Percentiles rank a stretch among this genome's conserved stretches.
Evolutionary conservation across 2,113 vertebrate genomes (phyloP).

Genomic region (Rhinoderma darwinii): DNA sequence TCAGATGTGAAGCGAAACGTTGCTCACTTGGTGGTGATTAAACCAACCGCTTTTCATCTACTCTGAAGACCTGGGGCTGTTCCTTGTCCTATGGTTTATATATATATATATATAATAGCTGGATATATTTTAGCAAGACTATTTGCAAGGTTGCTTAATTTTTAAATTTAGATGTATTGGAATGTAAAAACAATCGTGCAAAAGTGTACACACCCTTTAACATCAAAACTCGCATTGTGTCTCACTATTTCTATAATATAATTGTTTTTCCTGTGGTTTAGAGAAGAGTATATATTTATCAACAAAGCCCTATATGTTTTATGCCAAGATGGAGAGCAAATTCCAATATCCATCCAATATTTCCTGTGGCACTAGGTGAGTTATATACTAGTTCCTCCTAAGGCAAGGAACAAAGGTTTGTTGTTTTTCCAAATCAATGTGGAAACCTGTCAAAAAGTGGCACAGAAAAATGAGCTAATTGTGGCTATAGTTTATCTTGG

Average conservation of each 20-base stretch:
- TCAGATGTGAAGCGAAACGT: no score
- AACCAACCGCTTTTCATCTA: no score
- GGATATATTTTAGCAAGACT: no score
- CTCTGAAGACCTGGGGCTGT: no score
- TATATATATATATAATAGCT: no score
- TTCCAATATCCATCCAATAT: not conserved
- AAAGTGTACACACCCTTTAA: not conserved
- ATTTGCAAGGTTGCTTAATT: no score
- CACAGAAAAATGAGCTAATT: constrained; percentile 14
- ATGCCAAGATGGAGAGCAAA: not conserved
- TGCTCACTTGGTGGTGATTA: no score
- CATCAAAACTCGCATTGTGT: not conserved
- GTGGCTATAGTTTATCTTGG: constrained; percentile 2
- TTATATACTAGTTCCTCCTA: not conserved
- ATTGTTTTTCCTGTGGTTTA: not conserved
- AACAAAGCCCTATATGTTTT: not conserved
- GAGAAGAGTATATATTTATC: not conserved
- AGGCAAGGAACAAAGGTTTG: not conserved
- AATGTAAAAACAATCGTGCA: not conserved
- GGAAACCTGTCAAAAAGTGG: constrained; percentile 36
- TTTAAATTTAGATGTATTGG: not conserved
- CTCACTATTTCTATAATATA: not conserved
- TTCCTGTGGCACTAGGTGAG: not conserved
- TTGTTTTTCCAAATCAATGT: constrained; percentile 23
- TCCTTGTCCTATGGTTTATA: no score